A percentile compares a stretch with the other conserved stretches of the same genome.
Evolutionary conservation across 2,113 vertebrate genomes (phyloP).

Genomic region (Poecile atricapillus): DNA sequence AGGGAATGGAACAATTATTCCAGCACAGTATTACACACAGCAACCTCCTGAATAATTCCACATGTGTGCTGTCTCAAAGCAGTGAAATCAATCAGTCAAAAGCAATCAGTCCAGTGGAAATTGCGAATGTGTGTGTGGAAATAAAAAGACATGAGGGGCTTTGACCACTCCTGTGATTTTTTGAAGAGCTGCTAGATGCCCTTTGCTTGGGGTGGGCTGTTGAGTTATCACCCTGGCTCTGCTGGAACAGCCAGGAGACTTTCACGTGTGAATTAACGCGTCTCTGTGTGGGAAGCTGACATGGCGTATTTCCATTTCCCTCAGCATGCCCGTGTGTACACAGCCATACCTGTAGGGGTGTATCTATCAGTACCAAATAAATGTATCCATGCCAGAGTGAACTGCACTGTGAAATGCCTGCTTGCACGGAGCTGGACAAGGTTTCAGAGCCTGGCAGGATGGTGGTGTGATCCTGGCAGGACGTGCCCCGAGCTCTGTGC

Average conservation of each 20-base stretch:
- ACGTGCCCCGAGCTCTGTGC: not conserved
- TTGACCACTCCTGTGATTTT: not conserved
- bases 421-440: rapidly evolving
- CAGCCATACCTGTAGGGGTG: rapidly evolving
- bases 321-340: not conserved
- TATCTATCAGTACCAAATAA: not conserved
- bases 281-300: not conserved
- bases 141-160: not conserved
- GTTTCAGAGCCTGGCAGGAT: not conserved
- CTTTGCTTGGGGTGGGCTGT: not conserved
- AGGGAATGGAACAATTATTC: not conserved
- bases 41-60: slow-evolving; percentile 11
- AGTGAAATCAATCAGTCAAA: not conserved
- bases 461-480: not conserved
- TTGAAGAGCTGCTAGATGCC: not conserved
- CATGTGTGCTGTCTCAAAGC: not conserved
- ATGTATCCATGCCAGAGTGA: not conserved
- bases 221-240: not conserved
- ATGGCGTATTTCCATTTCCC: not conserved
- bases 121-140: not conserved
- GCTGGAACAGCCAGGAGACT: not conserved
- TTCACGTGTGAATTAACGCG: not conserved
- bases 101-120: not conserved
- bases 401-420: not conserved
- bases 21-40: not conserved